These are phyloP conservation scores for Lontra canadensis DNA, from an alignment of 2,113 vertebrate species.

Conservation along the genomic window DNA sequence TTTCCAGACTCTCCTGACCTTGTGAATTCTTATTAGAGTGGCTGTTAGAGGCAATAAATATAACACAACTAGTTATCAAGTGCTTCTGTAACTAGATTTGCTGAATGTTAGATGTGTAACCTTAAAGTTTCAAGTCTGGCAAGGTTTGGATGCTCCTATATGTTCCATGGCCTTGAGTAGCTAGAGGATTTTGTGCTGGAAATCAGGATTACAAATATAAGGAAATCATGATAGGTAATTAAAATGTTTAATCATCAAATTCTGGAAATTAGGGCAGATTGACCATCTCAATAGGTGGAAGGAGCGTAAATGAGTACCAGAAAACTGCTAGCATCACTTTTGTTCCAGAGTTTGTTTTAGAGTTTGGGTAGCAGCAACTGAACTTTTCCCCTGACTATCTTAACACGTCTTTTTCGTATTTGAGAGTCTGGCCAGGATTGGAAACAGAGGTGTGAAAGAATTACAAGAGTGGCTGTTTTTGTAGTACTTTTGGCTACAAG, in stretches of 20 bases:
- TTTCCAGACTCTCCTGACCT: not conserved
- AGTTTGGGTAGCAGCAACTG: slow-evolving; percentile 43
- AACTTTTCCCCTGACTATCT: slow-evolving; percentile 69
- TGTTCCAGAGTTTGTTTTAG: slow-evolving; percentile 52
- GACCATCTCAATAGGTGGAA: not conserved
- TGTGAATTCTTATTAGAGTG: slow-evolving; percentile 5
- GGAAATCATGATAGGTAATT: not conserved
- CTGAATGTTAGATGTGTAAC: not conserved
- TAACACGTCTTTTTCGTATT: slow-evolving; percentile 61
- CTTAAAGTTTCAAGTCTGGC: slow-evolving; percentile 27
- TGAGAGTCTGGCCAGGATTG: slow-evolving; percentile 65
- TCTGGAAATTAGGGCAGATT: slow-evolving; percentile 24
- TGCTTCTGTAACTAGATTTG: not conserved
- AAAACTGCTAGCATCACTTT: slow-evolving; percentile 9
- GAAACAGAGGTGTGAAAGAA: slow-evolving; percentile 75
- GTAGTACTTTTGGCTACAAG: slow-evolving; percentile 57
- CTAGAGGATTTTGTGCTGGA: not conserved
- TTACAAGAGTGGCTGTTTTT: slow-evolving; percentile 59
- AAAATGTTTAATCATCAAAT: not conserved
- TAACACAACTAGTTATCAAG: not conserved
- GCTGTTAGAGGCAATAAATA: not conserved
- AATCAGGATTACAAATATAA: slow-evolving; percentile 35
- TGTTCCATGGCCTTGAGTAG: not conserved
- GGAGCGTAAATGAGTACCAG: not conserved
- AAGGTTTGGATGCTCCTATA: not conserved